Conservation (phyloP, 2,797 vertebrate genomes). For the Phoeniculus purpureus region DNA sequence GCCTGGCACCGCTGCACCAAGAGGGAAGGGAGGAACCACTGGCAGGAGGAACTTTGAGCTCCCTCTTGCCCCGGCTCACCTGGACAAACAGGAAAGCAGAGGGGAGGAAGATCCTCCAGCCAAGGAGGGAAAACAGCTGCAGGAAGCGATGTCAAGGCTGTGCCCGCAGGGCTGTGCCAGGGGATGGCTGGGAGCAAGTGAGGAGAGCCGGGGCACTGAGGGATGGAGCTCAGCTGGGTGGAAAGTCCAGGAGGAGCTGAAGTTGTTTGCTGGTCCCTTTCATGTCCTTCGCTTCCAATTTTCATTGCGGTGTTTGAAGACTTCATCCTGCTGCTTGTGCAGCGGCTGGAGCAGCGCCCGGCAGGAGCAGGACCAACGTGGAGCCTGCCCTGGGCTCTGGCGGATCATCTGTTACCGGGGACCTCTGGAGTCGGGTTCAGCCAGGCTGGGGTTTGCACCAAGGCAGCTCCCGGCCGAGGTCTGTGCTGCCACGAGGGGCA, state of each 20-base stretch:
- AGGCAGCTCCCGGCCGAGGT: not conserved
- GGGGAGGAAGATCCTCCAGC: not conserved
- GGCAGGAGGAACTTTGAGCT: not conserved
- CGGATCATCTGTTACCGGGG: rapidly evolving
- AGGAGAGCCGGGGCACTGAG: not conserved
- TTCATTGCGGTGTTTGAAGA: not conserved
- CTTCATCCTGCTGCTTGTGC: not conserved
- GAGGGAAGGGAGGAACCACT: not conserved
- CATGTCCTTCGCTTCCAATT: not conserved
- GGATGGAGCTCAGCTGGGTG: not conserved
- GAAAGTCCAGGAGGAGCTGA: not conserved
- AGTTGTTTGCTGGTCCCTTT: not conserved
- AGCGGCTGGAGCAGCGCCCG: not conserved
- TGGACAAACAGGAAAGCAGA: not conserved
- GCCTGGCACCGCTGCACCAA: rapidly evolving
- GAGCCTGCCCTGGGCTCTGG: not conserved
- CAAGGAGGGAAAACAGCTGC: not conserved
- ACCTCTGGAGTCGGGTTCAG: not conserved
- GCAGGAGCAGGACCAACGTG: not conserved
- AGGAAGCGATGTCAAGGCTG: not conserved
- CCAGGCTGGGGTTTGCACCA: not conserved
- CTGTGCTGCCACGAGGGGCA: not conserved
- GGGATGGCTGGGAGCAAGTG: not conserved
- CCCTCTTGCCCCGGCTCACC: not conserved
- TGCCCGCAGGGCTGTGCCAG: not conserved